Evolutionary conservation across 2,888 invertebrate species (phyloP).

Genomic region (Cataglyphis cursor): DNA sequence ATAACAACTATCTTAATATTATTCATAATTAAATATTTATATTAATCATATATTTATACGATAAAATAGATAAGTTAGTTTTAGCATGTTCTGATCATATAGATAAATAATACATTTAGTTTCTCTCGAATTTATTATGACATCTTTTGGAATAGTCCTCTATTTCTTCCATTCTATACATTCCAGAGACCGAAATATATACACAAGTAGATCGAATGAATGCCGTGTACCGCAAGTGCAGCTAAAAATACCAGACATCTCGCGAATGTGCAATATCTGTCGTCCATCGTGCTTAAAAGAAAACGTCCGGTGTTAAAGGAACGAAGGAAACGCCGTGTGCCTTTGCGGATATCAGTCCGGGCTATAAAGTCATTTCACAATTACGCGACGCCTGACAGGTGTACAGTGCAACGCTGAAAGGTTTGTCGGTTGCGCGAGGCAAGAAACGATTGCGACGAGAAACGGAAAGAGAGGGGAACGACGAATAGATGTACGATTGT

Average conservation of each 20-base stretch:
- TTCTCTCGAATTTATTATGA: background rate
- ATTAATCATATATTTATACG: background rate
- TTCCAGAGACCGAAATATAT: slow-evolving; percentile 5
- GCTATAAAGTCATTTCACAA: slow-evolving; percentile 76
- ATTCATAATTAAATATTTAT: background rate
- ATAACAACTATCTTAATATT: background rate
- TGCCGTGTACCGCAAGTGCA: slow-evolving; percentile 3
- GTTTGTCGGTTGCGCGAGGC: slow-evolving; percentile 67
- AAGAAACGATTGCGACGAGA: slow-evolving; percentile 61
- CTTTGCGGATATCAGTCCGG: slow-evolving; percentile 71
- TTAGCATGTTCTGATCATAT: background rate
- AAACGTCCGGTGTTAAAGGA: slow-evolving; percentile 53
- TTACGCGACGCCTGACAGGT: slow-evolving; percentile 75
- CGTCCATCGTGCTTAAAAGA: slow-evolving; percentile 63
- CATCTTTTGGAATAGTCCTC: background rate
- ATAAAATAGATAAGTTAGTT: slow-evolving; percentile 9
- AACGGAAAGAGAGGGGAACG: slow-evolving; percentile 50
- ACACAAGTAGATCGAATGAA: slow-evolving; percentile 26
- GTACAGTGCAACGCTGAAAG: slow-evolving; percentile 74
- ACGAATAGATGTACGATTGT: slow-evolving; percentile 9
- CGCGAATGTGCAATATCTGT: slow-evolving; percentile 49
- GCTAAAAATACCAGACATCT: slow-evolving; percentile 36
- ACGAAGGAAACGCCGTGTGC: slow-evolving; percentile 59
- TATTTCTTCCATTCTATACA: background rate
- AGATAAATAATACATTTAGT: background rate